Evolutionary conservation across 2,797 vertebrate species (phyloP).

Genomic region (Macropodus opercularis): DNA sequence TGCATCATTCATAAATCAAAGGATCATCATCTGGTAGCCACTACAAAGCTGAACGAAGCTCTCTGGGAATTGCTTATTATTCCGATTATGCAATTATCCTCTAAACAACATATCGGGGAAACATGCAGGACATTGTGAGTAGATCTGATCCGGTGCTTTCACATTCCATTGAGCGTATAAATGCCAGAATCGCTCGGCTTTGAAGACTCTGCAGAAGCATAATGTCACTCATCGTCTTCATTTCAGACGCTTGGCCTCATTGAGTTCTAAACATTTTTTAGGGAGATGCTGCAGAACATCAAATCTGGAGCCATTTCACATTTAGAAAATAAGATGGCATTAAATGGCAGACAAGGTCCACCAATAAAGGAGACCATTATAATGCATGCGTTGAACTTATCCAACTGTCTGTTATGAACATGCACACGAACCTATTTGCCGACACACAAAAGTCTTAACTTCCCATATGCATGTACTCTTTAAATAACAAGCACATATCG

Average conservation of each 20-base stretch:
- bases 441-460: conserved; percentile 6
- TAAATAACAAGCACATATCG: conserved; percentile 38
- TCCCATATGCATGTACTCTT: conserved; percentile 14
- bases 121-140: conserved; percentile 4
- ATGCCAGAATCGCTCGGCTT: conserved; percentile 10
- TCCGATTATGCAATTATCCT: conserved; percentile 50
- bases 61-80: conserved; percentile 51
- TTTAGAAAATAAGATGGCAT: too few relatives aligned
- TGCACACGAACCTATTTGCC: too few relatives aligned
- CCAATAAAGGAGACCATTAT: neutral
- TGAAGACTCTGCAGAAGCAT: conserved; percentile 8
- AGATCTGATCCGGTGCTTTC: conserved; percentile 17
- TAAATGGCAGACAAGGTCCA: too few relatives aligned
- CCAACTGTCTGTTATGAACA: too few relatives aligned
- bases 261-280: neutral
- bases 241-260: conserved; percentile 8
- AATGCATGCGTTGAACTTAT: too few relatives aligned
- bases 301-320: neutral
- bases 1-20: conserved; percentile 71
- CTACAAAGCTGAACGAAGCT: conserved; percentile 61
- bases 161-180: conserved; percentile 27
- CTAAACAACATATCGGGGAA: conserved; percentile 39
- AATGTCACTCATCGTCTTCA: conserved; percentile 13
- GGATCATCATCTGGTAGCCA: conserved; percentile 55
- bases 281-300: too few relatives aligned